Conservation (phyloP, 2,113 vertebrate genomes). For the Cyanoderma ruficeps region DNA sequence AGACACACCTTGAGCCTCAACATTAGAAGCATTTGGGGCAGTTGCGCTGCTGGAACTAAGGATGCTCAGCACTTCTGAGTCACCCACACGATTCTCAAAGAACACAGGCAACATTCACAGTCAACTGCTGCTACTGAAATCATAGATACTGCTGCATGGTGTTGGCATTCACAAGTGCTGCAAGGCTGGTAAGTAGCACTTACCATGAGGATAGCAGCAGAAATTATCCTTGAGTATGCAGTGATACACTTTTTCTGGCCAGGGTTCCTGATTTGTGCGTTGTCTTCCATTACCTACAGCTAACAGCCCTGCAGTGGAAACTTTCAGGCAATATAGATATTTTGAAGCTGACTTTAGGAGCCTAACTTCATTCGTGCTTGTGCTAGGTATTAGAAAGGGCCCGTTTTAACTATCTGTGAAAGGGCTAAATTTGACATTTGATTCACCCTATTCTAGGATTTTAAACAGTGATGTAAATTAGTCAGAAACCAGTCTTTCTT, state of each 20-base stretch:
- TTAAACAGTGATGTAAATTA: conserved; percentile 83
- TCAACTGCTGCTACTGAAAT: neutral
- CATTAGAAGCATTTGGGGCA: neutral
- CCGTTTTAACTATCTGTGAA: conserved; percentile 54
- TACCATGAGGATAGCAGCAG: neutral
- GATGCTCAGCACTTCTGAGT: neutral
- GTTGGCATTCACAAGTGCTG: neutral
- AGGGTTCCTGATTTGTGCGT: neutral
- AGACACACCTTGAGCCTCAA: neutral
- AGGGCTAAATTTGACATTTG: conserved; percentile 76
- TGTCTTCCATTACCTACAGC: neutral
- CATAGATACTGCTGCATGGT: neutral
- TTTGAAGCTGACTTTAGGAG: neutral
- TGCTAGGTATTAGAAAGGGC: neutral
- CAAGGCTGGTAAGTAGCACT: neutral
- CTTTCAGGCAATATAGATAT: neutral
- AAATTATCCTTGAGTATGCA: neutral
- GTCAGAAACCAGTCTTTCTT: conserved; percentile 79
- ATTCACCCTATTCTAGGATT: conserved; percentile 75
- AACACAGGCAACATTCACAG: neutral
- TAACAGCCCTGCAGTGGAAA: neutral
- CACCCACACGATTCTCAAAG: fast-evolving
- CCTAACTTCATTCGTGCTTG: neutral
- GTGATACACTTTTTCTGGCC: neutral
- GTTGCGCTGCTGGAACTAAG: neutral